phyloP scores from a whole-genome alignment of 2,797 vertebrate species.

The Nothura maculosa region DNA sequence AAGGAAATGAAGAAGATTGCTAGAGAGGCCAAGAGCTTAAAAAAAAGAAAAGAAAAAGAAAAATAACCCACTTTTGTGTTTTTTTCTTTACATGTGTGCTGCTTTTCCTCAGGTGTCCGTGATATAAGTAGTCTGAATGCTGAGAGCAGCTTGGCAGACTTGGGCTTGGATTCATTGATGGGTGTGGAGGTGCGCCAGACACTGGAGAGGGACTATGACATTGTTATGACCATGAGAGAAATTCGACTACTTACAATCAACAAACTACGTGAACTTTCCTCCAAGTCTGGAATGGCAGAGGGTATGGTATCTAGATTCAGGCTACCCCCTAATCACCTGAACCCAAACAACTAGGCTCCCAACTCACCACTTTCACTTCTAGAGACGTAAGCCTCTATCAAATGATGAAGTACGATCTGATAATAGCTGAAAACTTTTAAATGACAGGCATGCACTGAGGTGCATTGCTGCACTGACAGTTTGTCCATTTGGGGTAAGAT shows the following conservation, averaged over 20 bases:
- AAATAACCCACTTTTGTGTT: not conserved
- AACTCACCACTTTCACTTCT: not conserved
- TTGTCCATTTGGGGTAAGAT: not conserved
- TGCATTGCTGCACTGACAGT: not conserved
- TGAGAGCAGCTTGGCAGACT: conserved; percentile 90
- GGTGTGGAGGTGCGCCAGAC: conserved; percentile 97
- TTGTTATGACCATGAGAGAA: conserved; percentile 93
- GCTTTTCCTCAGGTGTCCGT: conserved; percentile 86
- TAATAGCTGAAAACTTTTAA: not conserved
- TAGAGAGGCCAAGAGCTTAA: not conserved
- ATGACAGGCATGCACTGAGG: not conserved
- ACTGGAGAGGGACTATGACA: conserved; percentile 92
- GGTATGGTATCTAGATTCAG: conserved; percentile 70
- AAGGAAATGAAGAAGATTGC: not conserved
- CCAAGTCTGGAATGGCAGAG: conserved; percentile 55
- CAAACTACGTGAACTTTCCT: conserved; percentile 89
- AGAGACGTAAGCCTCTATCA: not conserved
- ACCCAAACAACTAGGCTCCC: not conserved
- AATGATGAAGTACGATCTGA: not conserved
- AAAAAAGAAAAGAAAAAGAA: not conserved
- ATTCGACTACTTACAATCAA: conserved; percentile 92
- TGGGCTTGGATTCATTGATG: conserved; percentile 97
- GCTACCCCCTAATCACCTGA: not conserved
- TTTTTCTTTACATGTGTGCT: not conserved
- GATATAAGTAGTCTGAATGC: conserved; percentile 88